These are phyloP conservation scores for Decapterus maruadsi DNA, from an alignment of 2,797 vertebrate species.

Conservation along the genomic window DNA sequence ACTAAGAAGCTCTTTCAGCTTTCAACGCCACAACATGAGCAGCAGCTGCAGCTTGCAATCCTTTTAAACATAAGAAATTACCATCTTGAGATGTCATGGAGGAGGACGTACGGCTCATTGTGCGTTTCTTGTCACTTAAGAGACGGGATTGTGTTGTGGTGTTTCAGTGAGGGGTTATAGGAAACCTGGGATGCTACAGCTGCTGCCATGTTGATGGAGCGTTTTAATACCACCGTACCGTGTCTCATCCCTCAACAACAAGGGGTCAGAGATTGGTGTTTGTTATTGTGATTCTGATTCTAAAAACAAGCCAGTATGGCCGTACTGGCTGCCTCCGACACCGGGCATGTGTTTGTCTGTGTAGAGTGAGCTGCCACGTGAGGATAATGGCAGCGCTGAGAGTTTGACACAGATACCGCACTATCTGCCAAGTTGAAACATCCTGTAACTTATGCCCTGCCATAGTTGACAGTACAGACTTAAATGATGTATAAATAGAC, in stretches of 20 bases:
- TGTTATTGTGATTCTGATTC: constrained; percentile 68
- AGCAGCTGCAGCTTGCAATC: background rate
- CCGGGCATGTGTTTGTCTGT: constrained; percentile 33
- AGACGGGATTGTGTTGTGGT: constrained; percentile 46
- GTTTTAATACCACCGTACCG: constrained; percentile 42
- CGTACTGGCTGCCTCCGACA: constrained; percentile 43
- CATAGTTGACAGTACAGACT: constrained; percentile 3
- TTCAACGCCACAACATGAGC: background rate
- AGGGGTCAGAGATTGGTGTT: constrained; percentile 48
- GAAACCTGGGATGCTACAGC: constrained; percentile 67
- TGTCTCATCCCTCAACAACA: constrained; percentile 62
- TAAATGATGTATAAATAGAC: constrained; percentile 28
- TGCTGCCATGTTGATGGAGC: constrained; percentile 70
- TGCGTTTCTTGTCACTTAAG: constrained; percentile 36
- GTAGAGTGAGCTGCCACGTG: constrained; percentile 46
- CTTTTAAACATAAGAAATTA: constrained; percentile 15
- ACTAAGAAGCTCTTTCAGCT: background rate
- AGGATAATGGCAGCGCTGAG: constrained; percentile 41
- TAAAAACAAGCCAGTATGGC: constrained; percentile 68
- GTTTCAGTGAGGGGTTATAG: constrained; percentile 66
- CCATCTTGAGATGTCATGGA: background rate
- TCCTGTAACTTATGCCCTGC: constrained; percentile 35
- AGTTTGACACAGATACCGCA: constrained; percentile 64
- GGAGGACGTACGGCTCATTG: constrained; percentile 23
- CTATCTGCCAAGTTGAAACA: constrained; percentile 53